Base-by-base conservation (phyloP, 2,888 invertebrate genomes). In the Drosophila birchii region DNA sequence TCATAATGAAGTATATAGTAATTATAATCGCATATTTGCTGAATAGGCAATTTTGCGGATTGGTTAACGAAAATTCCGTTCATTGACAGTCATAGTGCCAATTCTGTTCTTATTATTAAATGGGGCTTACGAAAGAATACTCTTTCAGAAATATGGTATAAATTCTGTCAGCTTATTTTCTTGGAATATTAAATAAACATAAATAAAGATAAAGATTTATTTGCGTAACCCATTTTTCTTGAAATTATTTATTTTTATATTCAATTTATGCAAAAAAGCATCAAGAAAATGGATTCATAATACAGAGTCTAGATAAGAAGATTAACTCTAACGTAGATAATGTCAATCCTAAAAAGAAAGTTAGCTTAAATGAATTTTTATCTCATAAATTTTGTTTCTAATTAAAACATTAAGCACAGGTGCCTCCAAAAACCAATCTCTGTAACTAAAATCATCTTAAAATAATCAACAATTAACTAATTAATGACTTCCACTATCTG, bases 21-120 rank as follows among this genome's bases (percentile, higher is more conserved):
- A 41, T 41, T 34, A 39, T 18, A 34, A 12, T 23, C 23, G 16
- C 12, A 20, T 34, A 20, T 20, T 49, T 67, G 67, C 47, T 64
- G n/a, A 61, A 34, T 26, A 1, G 6, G 12, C 62, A 16, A 34
- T 43, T 36, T 61, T 61, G n/a, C 1, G 14, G 20, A 9, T 20
- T 51, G 14, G 5, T 9, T 20, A 5, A 5, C 34, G 20, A 8
- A 14, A 34, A 51, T 34, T 29, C 6, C 29, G 47, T 47, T 29
- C 47, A 47, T 29, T 47, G 29, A 47, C 29, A 47, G n/a, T n/a
- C 29, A n/a, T 29, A 29, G 47, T n/a, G 11, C 11, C n/a, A 47
- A n/a, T 47, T 45, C 9, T 26, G 16, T 16, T 26, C 9, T 26
- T 16, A 7, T 45, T 51, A 1, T 16, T 51, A 51, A 34, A 49